A percentile compares a stretch with the other conserved stretches of the same genome.
These are phyloP conservation scores for Heterodera schachtii DNA, from an alignment of 1,140 invertebrate genomes.

Conservation along the genomic window DNA sequence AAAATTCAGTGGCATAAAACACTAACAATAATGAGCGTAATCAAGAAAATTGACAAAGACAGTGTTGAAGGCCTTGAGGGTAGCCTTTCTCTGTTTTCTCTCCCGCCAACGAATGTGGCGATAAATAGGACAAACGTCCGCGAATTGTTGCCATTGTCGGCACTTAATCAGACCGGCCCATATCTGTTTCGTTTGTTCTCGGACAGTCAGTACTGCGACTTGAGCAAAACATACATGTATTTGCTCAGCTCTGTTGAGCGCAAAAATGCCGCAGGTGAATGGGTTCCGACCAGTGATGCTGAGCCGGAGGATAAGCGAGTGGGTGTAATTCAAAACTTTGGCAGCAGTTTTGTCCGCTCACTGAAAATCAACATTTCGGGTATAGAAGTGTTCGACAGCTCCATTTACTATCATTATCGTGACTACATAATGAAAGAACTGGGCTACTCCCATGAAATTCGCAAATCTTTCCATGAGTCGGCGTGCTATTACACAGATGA, in stretches of 20 bases:
- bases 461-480: constrained; percentile 5
- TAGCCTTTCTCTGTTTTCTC: background rate
- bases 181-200: constrained; percentile 6
- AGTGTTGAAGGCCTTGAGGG: constrained; percentile 19
- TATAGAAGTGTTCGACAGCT: background rate
- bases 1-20: background rate
- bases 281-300: background rate
- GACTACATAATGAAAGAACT: constrained; percentile 1
- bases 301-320: background rate
- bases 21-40: background rate
- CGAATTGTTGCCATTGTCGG: background rate
- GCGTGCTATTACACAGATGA: constrained; percentile 1
- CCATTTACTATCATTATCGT: background rate
- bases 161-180: constrained; percentile 8
- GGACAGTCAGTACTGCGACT: background rate
- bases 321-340: constrained; percentile 2
- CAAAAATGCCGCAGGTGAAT: constrained; percentile 4
- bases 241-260: background rate
- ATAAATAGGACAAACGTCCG: background rate
- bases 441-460: background rate
- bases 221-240: background rate
- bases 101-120: constrained; percentile 11
- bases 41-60: constrained; percentile 23
- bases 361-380: background rate
- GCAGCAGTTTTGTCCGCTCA: background rate